A percentile compares a stretch with the other conserved stretches of the same genome.
Conservation (phyloP, 2,888 invertebrate genomes). For the Aethes cnicana region DNA sequence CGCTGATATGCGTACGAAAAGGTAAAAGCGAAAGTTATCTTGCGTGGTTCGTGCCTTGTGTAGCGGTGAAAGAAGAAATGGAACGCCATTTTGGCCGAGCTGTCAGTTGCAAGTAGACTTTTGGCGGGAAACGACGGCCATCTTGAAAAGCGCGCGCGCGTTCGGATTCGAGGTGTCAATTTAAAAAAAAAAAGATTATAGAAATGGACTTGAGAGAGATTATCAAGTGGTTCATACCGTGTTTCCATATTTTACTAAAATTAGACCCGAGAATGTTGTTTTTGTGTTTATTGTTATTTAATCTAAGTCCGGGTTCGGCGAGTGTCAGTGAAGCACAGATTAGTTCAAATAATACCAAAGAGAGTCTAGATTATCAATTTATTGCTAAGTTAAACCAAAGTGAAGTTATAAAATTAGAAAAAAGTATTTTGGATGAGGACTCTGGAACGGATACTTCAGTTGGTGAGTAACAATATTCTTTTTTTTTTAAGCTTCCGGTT, state of each 20-base stretch:
- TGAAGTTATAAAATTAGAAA: conserved; percentile 34
- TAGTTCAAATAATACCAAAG: conserved; percentile 29
- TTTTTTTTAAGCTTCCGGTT: not conserved
- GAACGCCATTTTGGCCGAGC: conserved; percentile 39
- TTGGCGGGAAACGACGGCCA: conserved; percentile 55
- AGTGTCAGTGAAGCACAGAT: conserved; percentile 44
- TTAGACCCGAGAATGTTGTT: conserved; percentile 47
- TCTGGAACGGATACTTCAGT: conserved; percentile 33
- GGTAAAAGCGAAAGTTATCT: conserved; percentile 54
- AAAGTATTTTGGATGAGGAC: conserved; percentile 30
- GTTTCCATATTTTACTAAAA: conserved; percentile 68
- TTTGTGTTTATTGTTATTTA: conserved; percentile 63
- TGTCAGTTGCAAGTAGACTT: conserved; percentile 50
- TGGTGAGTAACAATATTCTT: conserved; percentile 40
- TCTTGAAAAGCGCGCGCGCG: conserved; percentile 24
- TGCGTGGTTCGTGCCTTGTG: conserved; percentile 34
- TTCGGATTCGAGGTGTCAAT: conserved; percentile 32
- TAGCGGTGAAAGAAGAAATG: conserved; percentile 70
- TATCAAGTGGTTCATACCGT: conserved; percentile 77
- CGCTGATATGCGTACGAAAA: conserved; percentile 54
- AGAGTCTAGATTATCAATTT: conserved; percentile 7
- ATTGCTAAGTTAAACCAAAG: conserved; percentile 44
- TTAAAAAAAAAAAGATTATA: conserved; percentile 28
- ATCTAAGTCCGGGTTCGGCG: conserved; percentile 49
- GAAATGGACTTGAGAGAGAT: conserved; percentile 75